phyloP scores from a whole-genome alignment of 2,113 vertebrate genomes.

The Bolborhynchus lineola region DNA sequence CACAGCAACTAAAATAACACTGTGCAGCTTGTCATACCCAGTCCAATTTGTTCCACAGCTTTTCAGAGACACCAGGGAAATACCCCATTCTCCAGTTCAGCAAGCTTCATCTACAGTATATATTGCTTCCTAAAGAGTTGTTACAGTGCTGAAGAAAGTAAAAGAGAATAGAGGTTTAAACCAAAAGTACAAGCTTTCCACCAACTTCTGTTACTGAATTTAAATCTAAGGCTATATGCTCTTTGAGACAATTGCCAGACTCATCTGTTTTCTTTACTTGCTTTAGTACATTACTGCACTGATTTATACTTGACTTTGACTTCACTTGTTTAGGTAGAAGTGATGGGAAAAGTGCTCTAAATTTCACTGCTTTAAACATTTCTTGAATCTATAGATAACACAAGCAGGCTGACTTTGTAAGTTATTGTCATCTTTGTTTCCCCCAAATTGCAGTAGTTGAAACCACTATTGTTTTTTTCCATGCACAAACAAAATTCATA shows the following conservation, averaged over 20 bases:
- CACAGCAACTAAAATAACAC: slow-evolving; percentile 50
- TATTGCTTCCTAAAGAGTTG: slow-evolving; percentile 46
- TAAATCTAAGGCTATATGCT: background rate
- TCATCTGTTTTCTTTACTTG: background rate
- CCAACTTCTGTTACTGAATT: background rate
- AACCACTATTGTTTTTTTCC: background rate
- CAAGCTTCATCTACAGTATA: slow-evolving; percentile 42
- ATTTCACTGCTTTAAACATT: slow-evolving; percentile 28
- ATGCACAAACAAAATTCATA: slow-evolving; percentile 40
- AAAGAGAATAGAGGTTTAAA: background rate
- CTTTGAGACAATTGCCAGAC: background rate
- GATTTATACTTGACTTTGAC: slow-evolving; percentile 20
- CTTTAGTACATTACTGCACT: background rate
- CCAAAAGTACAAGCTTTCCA: background rate
- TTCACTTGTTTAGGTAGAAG: slow-evolving; percentile 4
- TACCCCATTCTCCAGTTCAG: slow-evolving; percentile 43
- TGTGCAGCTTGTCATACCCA: slow-evolving; percentile 55
- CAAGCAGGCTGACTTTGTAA: slow-evolving; percentile 14
- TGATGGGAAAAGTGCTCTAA: background rate
- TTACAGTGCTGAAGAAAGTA: background rate
- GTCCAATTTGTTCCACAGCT: slow-evolving; percentile 51
- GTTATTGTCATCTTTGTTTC: slow-evolving; percentile 35
- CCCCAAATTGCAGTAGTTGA: background rate
- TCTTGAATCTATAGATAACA: background rate
- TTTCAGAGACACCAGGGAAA: slow-evolving; percentile 60